Percentiles rank a stretch among this genome's conserved stretches.
These are phyloP conservation scores for Melanargia galathea DNA, from an alignment of 2,888 invertebrate genomes.

Conservation along the genomic window DNA sequence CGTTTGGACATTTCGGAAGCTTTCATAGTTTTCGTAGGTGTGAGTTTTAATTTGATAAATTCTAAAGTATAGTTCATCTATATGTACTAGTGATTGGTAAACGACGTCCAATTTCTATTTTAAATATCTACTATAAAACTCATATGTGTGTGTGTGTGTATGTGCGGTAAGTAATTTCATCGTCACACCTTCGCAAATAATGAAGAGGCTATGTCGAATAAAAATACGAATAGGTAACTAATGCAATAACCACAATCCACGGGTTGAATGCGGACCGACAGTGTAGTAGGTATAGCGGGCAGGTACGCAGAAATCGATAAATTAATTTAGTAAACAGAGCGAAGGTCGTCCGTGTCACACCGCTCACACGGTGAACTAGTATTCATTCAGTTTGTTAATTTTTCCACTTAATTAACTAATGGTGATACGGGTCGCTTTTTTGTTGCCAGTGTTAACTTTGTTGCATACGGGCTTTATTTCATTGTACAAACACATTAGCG, in stretches of 20 bases:
- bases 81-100: no score
- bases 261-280: constrained; percentile 19
- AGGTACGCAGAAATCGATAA: constrained; percentile 39
- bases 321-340: constrained; percentile 34
- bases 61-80: no score
- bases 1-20: no score
- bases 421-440: constrained; percentile 15
- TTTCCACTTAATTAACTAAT: constrained; percentile 21
- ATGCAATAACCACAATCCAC: not conserved
- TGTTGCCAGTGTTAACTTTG: constrained; percentile 7
- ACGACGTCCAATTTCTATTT: no score
- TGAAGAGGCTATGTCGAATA: not conserved
- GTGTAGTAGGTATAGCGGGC: constrained; percentile 5
- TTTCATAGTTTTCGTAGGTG: no score
- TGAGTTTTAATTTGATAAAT: no score
- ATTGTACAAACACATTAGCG: not conserved
- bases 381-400: constrained; percentile 23
- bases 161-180: no score
- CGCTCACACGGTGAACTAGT: constrained; percentile 29
- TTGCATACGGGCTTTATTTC: constrained; percentile 4
- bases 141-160: no score
- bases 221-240: constrained; percentile 29
- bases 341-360: constrained; percentile 33
- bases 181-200: no score
- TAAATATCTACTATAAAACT: no score